Percentiles rank a stretch among this genome's conserved stretches.
Conservation (phyloP, 2,888 invertebrate species). For the Diplolepis rosae region DNA sequence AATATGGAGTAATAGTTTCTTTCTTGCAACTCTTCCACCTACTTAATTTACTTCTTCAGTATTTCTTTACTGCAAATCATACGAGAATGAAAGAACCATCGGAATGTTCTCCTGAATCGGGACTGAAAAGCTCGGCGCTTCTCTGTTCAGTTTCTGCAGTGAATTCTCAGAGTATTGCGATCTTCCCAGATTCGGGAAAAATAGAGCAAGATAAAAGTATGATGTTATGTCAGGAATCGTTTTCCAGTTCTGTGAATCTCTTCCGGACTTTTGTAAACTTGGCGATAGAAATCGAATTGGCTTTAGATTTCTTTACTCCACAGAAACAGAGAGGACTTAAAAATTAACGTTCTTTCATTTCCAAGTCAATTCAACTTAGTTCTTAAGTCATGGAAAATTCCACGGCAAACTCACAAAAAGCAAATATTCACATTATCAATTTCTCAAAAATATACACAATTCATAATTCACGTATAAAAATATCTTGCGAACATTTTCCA, state of each 20-base stretch:
- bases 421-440: too few relatives aligned
- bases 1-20: neutral
- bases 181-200: neutral
- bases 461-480: too few relatives aligned
- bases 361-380: neutral
- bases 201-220: neutral
- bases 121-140: neutral
- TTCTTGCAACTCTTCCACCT: neutral
- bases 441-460: too few relatives aligned
- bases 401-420: too few relatives aligned
- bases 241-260: neutral
- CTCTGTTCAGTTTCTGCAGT: neutral
- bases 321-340: neutral
- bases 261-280: neutral
- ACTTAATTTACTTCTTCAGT: neutral
- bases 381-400: too few relatives aligned
- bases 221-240: neutral
- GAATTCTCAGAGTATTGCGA: neutral
- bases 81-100: neutral
- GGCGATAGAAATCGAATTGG: neutral
- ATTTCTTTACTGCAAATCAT: neutral
- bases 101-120: neutral
- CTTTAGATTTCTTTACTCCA: neutral
- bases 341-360: neutral
- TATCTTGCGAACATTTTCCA: too few relatives aligned